Evolutionary conservation across 2,888 invertebrate species (phyloP), one percentile per base, ranked within the genome.

Genomic region (Eubasilissa splendida): DNA sequence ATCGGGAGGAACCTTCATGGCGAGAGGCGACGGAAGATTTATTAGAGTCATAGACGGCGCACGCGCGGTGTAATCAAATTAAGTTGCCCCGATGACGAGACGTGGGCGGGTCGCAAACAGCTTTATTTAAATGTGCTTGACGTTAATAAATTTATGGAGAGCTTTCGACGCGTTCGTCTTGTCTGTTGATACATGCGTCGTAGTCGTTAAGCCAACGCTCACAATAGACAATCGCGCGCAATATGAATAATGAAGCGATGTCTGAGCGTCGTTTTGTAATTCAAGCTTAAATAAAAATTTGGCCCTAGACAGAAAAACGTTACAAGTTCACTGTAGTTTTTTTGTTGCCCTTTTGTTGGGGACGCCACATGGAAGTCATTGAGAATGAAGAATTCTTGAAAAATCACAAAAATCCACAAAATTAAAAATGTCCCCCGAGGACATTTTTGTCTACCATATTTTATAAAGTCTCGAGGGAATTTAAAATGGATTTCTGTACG

Each of bases 121-220:
- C 33, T 63, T 63, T 33, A 63, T 31, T 33, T 31, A 63, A 63
- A 63, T 63, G 33, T 31, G 63, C 33, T 33, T 31, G 63, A 63
- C 63, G 63, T 33, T 63, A 63, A 63, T 63, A 63, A 63, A 63
- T 63, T 63, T 63, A 63, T 63, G 63, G 42, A 12, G 7, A 63
- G 12, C 63, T 42, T 42, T 33, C 63, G 33, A 63, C 4, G 12
- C 12, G 12, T 63, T 63, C 63, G 42, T 63, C 42, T 63, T 63
- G 63, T 33, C 33, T 33, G 12, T 63, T 63, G 33, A 63, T 31
- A 33, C 5, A 33, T n/a, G 42, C 33, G 12, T 63, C 42, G 33
- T 63, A 63, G 9, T 33, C 10, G 22, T 22, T 22, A 31, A 63
- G 4, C 9, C 31, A 31, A 33, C 33, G 22, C 31, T n/a, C 22